phyloP scores from a whole-genome alignment of 2,113 vertebrate genomes.

The Scalopus aquaticus region DNA sequence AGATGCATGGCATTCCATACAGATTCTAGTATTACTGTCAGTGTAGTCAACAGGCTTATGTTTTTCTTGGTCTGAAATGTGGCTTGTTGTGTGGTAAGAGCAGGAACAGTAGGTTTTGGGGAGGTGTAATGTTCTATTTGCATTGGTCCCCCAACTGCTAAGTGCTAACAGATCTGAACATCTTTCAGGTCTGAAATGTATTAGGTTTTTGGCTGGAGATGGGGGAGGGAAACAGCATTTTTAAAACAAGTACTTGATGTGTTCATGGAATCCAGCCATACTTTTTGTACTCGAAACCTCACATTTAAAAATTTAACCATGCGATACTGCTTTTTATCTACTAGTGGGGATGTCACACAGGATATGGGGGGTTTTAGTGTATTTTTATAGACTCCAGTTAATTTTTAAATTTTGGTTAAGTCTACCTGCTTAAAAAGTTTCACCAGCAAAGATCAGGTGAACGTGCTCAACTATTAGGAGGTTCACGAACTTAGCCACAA shows the following conservation, averaged over 20 bases:
- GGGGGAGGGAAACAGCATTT: background rate
- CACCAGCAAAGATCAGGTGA: background rate
- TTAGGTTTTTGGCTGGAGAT: conserved; percentile 12
- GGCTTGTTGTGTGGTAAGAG: conserved; percentile 1
- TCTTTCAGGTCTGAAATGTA: conserved; percentile 56
- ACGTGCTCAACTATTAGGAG: background rate
- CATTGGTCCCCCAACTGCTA: conserved; percentile 32
- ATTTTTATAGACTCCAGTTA: background rate
- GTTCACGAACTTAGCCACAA: background rate
- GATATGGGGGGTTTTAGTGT: background rate
- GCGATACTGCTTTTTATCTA: background rate
- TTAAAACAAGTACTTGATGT: background rate
- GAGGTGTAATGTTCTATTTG: conserved; percentile 57
- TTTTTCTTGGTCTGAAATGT: background rate
- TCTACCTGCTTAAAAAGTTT: background rate
- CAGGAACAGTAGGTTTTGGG: conserved; percentile 44
- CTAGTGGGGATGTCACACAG: background rate
- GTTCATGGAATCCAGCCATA: background rate
- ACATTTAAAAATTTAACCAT: background rate
- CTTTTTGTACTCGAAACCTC: background rate
- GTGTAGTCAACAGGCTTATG: background rate
- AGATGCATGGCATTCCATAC: background rate
- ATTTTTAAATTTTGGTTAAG: background rate
- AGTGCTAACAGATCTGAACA: conserved; percentile 34
- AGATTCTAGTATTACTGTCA: background rate